Evolutionary conservation across 2,113 vertebrate genomes (phyloP).

Genomic region (Antigone vipio): DNA sequence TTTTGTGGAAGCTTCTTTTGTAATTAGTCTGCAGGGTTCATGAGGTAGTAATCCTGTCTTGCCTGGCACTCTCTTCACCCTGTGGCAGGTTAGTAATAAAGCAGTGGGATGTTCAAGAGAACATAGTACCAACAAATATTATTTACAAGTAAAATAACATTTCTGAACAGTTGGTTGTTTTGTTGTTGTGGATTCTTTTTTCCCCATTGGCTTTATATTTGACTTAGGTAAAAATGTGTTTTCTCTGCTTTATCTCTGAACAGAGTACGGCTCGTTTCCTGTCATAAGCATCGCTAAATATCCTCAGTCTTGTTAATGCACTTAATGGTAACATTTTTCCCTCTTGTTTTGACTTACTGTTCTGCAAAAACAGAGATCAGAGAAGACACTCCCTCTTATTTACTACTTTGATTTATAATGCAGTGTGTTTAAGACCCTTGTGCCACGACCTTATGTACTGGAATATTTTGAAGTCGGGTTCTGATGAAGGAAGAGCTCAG

Average conservation of each 20-base stretch:
- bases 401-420: neutral
- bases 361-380: neutral
- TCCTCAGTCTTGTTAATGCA: neutral
- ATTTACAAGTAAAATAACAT: neutral
- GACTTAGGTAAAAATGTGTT: neutral
- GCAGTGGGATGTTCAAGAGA: neutral
- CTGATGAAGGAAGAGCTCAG: neutral
- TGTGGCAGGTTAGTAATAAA: neutral
- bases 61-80: neutral
- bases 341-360: neutral
- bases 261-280: neutral
- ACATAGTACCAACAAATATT: neutral
- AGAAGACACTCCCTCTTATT: neutral
- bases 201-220: neutral
- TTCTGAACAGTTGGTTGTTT: neutral
- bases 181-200: neutral
- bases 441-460: neutral
- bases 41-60: neutral
- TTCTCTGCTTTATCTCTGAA: neutral
- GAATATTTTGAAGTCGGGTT: neutral
- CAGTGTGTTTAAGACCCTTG: neutral
- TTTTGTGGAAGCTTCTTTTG: neutral
- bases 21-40: neutral
- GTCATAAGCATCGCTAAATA: neutral
- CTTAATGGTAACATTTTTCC: neutral